Evolutionary conservation across 2,113 vertebrate species (phyloP).

Genomic region (Athene noctua): DNA sequence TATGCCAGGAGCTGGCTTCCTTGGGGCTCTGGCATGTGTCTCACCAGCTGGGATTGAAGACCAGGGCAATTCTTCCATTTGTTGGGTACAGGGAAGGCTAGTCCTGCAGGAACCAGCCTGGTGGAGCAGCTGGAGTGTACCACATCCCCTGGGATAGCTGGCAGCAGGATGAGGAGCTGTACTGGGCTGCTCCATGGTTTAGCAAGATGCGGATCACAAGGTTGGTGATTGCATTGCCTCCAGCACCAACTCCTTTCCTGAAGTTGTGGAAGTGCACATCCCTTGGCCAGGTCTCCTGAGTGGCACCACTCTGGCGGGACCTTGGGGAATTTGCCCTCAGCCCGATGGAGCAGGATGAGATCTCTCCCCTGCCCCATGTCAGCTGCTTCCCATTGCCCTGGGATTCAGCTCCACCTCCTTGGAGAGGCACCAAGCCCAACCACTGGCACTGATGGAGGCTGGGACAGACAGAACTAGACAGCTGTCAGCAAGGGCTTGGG

Average conservation of each 20-base stretch:
- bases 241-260: background rate
- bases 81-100: background rate
- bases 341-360: background rate
- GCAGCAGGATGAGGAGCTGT: background rate
- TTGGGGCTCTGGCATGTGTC: background rate
- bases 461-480: background rate
- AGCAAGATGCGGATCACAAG: background rate
- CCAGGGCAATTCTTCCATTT: background rate
- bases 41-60: background rate
- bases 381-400: background rate
- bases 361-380: background rate
- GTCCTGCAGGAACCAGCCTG: background rate
- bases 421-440: background rate
- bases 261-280: background rate
- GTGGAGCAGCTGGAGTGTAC: background rate
- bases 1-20: background rate
- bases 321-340: background rate
- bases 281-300: background rate
- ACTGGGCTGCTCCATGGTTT: background rate
- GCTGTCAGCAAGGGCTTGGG: background rate
- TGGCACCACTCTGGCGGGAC: rapidly evolving
- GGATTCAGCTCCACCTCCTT: background rate
- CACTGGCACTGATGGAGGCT: background rate
- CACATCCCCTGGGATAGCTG: background rate
- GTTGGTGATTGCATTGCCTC: background rate